phyloP scores from a whole-genome alignment of 2,113 vertebrate species.

The Sialia sialis region DNA sequence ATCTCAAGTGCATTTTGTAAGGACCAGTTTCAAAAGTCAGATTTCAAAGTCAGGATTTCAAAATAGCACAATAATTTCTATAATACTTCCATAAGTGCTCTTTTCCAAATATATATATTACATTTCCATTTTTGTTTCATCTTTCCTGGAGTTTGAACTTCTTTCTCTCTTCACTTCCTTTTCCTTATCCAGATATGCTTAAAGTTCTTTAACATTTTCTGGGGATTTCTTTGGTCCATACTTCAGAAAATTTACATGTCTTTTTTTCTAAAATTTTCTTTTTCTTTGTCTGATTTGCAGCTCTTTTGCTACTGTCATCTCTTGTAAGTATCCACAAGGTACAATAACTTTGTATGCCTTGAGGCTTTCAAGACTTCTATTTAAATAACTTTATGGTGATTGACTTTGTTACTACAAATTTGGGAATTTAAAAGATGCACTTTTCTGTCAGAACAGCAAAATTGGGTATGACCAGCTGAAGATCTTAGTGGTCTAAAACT shows the following conservation, averaged over 20 bases:
- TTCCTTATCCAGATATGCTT: not conserved
- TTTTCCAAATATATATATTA: not conserved
- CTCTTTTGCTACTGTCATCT: not conserved
- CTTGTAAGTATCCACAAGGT: not conserved
- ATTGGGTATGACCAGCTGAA: not conserved
- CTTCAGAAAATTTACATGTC: not conserved
- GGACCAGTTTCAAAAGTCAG: not conserved
- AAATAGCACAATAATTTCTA: not conserved
- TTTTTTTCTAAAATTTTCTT: not conserved
- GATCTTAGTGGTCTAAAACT: not conserved
- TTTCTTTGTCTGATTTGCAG: not conserved
- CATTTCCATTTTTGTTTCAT: not conserved
- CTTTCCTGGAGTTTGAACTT: not conserved
- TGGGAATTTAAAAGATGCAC: not conserved
- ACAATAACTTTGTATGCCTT: not conserved
- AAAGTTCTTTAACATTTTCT: not conserved
- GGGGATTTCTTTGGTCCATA: not conserved
- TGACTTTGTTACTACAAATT: not conserved
- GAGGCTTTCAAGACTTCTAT: not conserved
- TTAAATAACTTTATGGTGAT: slow-evolving; percentile 3
- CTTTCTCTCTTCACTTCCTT: not conserved
- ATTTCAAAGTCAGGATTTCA: not conserved
- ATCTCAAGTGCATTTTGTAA: not conserved
- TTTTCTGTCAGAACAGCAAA: not conserved
- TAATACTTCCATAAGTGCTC: not conserved